These are phyloP conservation scores for Ruditapes philippinarum DNA, from an alignment of 1,140 invertebrate species.

Conservation along the genomic window DNA sequence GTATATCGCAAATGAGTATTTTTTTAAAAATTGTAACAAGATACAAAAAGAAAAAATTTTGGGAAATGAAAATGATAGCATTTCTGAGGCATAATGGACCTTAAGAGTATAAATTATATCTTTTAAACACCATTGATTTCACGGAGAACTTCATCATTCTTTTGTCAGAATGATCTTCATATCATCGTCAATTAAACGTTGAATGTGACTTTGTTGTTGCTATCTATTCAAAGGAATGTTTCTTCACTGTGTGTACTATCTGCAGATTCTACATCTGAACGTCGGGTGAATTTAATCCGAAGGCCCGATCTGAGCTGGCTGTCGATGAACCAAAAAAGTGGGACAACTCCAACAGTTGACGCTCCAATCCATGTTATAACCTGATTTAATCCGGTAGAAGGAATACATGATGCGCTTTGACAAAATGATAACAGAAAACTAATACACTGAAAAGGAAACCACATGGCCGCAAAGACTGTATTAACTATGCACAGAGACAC, in stretches of 20 bases:
- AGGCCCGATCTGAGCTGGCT: background rate
- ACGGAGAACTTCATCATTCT: too few relatives aligned
- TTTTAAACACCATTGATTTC: too few relatives aligned
- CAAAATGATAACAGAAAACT: constrained; percentile 46
- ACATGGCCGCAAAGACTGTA: background rate
- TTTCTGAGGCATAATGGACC: too few relatives aligned
- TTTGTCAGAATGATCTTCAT: too few relatives aligned
- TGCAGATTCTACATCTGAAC: background rate
- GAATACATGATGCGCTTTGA: background rate
- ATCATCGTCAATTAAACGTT: too few relatives aligned
- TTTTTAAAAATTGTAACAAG: too few relatives aligned
- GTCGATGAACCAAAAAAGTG: constrained; percentile 36
- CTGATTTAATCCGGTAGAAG: constrained; percentile 32
- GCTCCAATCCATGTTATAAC: constrained; percentile 41
- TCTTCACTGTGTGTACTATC: background rate
- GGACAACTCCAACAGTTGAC: constrained; percentile 24
- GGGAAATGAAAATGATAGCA: too few relatives aligned
- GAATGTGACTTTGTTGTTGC: background rate
- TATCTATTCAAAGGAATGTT: constrained; percentile 21
- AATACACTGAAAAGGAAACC: constrained; percentile 54
- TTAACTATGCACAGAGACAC: constrained; percentile 7
- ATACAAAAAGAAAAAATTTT: too few relatives aligned
- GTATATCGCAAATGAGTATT: too few relatives aligned
- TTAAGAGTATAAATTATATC: too few relatives aligned
- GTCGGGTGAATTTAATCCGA: background rate